Conservation (phyloP, 1,140 invertebrate genomes). For the Phortica variegata region DNA sequence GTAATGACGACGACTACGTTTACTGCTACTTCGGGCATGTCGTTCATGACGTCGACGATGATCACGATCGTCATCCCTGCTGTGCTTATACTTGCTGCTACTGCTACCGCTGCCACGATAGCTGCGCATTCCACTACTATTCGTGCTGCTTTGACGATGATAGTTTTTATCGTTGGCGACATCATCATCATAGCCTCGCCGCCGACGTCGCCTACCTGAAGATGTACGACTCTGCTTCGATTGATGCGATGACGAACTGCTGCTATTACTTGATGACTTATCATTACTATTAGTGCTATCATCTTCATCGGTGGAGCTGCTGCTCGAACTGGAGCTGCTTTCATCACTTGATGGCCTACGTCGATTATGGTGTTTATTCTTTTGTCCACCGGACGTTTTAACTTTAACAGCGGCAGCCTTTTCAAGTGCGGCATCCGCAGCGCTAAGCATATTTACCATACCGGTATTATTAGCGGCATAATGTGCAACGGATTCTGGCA, state of each 20-base stretch:
- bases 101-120: slow-evolving; percentile 5
- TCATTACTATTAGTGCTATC: slow-evolving; percentile 5
- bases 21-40: slow-evolving; percentile 6
- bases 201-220: too few species aligned
- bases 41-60: slow-evolving; percentile 5
- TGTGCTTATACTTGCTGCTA: slow-evolving; percentile 5
- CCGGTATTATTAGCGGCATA: too few species aligned
- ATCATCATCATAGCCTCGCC: too few species aligned
- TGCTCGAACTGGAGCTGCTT: slow-evolving; percentile 27
- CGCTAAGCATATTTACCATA: slow-evolving; percentile 27
- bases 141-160: slow-evolving; percentile 9
- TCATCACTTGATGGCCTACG: neutral
- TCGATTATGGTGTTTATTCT: slow-evolving; percentile 14
- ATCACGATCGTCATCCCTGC: slow-evolving; percentile 19
- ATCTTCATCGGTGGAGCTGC: neutral
- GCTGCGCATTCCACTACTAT: slow-evolving; percentile 1
- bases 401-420: too few species aligned
- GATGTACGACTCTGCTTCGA: neutral
- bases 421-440: slow-evolving; percentile 36
- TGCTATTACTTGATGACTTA: slow-evolving; percentile 23
- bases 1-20: slow-evolving; percentile 8
- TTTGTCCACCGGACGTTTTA: slow-evolving; percentile 23
- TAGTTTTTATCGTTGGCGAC: slow-evolving; percentile 1
- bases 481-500: slow-evolving; percentile 30
- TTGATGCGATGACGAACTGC: slow-evolving; percentile 18